Conservation (phyloP, 2,113 vertebrate species). For the Cichladusa arquata region DNA sequence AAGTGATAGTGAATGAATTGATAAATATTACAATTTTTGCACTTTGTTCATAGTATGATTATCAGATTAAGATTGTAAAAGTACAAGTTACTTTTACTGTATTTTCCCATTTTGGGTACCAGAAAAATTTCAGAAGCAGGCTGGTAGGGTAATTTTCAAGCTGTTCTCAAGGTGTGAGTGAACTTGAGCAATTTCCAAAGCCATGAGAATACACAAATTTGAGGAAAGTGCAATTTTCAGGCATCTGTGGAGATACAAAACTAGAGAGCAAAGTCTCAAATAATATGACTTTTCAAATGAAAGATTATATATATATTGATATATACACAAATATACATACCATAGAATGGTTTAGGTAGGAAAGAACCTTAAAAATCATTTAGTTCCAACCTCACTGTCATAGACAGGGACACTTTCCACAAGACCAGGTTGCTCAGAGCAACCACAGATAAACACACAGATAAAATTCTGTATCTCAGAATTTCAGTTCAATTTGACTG, state of each 20-base stretch:
- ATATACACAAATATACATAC: fast-evolving
- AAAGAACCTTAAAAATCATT: not conserved
- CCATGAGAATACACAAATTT: not conserved
- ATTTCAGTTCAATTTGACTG: not conserved
- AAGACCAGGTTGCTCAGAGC: not conserved
- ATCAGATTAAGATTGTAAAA: not conserved
- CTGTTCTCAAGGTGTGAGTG: not conserved
- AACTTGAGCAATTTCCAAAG: not conserved
- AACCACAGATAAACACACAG: fast-evolving
- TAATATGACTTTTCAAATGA: not conserved
- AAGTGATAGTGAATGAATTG: not conserved
- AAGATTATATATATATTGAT: not conserved
- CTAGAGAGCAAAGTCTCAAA: not conserved
- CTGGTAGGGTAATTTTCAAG: not conserved
- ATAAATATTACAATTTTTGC: not conserved
- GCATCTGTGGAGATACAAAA: not conserved
- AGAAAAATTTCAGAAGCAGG: not conserved
- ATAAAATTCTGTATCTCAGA: not conserved
- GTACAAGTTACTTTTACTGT: not conserved
- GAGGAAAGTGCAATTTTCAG: not conserved
- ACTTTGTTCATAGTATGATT: not conserved
- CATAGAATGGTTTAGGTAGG: not conserved
- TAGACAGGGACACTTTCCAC: not conserved
- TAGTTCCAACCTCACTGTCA: not conserved
- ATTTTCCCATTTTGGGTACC: not conserved